Evolutionary conservation across 2,113 vertebrate genomes (phyloP).

Genomic region (Eulacestoma nigropectus): DNA sequence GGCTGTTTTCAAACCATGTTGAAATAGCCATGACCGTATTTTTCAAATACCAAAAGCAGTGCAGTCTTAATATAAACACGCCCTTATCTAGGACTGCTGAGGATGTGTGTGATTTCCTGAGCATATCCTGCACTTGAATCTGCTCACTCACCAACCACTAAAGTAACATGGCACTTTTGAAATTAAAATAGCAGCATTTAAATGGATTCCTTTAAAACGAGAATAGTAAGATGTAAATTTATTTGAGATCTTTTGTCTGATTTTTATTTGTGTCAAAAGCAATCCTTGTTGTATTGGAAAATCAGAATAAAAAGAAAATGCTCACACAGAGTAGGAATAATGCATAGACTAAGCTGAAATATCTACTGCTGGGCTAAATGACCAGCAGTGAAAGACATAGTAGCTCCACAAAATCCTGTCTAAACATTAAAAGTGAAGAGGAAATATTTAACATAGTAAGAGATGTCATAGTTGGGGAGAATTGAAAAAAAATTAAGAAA

Average conservation of each 20-base stretch:
- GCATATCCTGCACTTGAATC: conserved; percentile 25
- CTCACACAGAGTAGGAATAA: not conserved
- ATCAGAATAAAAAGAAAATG: not conserved
- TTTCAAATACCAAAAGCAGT: not conserved
- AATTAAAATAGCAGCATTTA: not conserved
- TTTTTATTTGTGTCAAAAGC: not conserved
- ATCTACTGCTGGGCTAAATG: not conserved
- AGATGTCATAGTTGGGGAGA: not conserved
- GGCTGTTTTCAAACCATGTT: not conserved
- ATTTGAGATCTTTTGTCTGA: not conserved
- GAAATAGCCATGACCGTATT: not conserved
- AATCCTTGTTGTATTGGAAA: not conserved
- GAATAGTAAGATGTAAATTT: not conserved
- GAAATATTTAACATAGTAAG: not conserved
- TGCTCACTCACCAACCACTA: not conserved
- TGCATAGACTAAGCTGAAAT: not conserved
- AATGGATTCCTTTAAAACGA: not conserved
- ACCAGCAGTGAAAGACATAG: not conserved
- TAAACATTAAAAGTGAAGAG: not conserved
- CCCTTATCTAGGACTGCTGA: conserved; percentile 15
- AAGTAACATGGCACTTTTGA: not conserved
- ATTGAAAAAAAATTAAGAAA: not conserved
- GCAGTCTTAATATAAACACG: conserved; percentile 4
- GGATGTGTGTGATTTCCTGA: conserved; percentile 28
- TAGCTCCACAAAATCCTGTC: not conserved